Conservation (phyloP, 2,888 invertebrate genomes). For the Lobophora halterata region DNA sequence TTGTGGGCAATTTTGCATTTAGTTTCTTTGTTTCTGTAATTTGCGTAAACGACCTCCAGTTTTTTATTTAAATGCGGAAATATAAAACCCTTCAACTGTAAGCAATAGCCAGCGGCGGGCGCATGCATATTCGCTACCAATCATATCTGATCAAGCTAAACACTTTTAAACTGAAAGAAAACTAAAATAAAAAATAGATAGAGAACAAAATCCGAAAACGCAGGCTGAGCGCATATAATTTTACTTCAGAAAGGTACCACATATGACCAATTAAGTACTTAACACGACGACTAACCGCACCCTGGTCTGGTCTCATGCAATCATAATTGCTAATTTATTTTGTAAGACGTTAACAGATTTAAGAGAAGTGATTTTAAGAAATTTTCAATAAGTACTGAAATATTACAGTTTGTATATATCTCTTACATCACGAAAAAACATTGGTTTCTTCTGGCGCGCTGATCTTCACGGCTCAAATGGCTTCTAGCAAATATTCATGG, state of each 20-base stretch:
- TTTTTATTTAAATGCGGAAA: slow-evolving; percentile 14
- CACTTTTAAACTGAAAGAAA: too few relatives aligned
- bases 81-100: slow-evolving; percentile 8
- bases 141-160: not conserved
- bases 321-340: too few relatives aligned
- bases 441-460: too few relatives aligned
- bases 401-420: too few relatives aligned
- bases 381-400: too few relatives aligned
- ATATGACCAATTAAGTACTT: slow-evolving; percentile 23
- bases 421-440: not conserved
- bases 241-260: slow-evolving; percentile 24
- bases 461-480: not conserved
- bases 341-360: too few relatives aligned
- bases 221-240: slow-evolving; percentile 21
- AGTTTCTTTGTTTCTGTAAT: slow-evolving; percentile 22
- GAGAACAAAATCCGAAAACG: not conserved
- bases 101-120: not conserved
- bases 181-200: not conserved
- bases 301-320: slow-evolving; percentile 4
- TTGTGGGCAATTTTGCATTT: slow-evolving; percentile 11
- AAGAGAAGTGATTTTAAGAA: too few relatives aligned
- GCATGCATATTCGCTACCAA: not conserved
- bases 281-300: slow-evolving; percentile 18
- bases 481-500: slow-evolving; percentile 1
- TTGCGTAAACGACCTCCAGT: slow-evolving; percentile 11